phyloP scores from a whole-genome alignment of 2,797 vertebrate species.

The Sciurus carolinensis region DNA sequence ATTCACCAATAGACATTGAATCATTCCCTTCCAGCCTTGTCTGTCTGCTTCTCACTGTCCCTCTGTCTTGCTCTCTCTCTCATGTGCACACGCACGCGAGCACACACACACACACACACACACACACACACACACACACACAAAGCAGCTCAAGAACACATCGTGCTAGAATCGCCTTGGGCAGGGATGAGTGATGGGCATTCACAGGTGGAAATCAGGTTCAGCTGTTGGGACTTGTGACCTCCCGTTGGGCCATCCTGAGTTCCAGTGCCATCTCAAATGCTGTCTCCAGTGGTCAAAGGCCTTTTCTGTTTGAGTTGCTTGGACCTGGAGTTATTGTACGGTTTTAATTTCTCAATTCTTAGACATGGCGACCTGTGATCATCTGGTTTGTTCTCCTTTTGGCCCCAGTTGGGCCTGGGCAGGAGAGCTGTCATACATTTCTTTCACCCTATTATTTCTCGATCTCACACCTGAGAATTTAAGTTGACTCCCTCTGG shows the following conservation, averaged over 20 bases:
- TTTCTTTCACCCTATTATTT: not conserved
- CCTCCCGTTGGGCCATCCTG: not conserved
- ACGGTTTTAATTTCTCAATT: constrained; percentile 20
- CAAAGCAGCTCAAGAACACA: too few relatives aligned
- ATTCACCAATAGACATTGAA: not conserved
- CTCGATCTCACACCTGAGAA: not conserved
- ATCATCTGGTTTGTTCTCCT: not conserved
- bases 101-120: not conserved
- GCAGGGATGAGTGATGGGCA: not conserved
- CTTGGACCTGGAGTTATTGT: not conserved
- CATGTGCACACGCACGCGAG: not conserved
- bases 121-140: too few relatives aligned
- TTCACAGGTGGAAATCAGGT: not conserved
- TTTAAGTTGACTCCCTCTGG: not conserved
- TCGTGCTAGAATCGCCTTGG: not conserved
- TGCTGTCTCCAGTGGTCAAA: not conserved
- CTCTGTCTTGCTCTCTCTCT: not conserved
- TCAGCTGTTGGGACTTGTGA: not conserved
- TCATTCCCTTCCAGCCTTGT: not conserved
- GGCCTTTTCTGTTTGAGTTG: constrained; percentile 13
- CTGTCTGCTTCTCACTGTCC: not conserved
- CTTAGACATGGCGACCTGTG: not conserved
- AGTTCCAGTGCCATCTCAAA: not conserved
- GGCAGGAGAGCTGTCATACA: not conserved
- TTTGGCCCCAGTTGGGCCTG: not conserved